Conservation (phyloP, 37 sponge, comb jelly and placozoan species). For the Oscarella lobularis region DNA sequence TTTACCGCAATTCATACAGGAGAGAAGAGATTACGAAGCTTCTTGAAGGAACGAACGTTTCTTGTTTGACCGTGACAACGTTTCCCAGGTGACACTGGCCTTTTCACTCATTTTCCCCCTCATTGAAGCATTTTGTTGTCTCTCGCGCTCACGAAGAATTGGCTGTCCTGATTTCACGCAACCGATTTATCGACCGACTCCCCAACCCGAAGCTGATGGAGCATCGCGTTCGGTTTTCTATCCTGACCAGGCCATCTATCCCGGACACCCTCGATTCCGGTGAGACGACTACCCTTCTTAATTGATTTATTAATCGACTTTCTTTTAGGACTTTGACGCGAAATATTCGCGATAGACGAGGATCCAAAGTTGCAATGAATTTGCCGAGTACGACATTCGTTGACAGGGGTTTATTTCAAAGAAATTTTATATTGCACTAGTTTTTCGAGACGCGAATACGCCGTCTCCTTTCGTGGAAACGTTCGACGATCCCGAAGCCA, state of each 20-base stretch:
- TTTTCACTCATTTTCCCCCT: slow-evolving; percentile 30
- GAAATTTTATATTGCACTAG: slow-evolving; percentile 12
- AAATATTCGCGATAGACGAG: slow-evolving; percentile 83
- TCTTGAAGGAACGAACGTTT: slow-evolving; percentile 12
- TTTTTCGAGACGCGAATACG: slow-evolving; percentile 46
- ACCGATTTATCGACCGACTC: slow-evolving; percentile 57
- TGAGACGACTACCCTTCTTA: slow-evolving; percentile 4
- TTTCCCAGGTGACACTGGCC: slow-evolving; percentile 61
- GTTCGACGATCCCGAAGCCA: slow-evolving; percentile 25
- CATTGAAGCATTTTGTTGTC: slow-evolving; percentile 6
- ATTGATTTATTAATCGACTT: neutral
- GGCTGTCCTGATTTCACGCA: slow-evolving; percentile 76
- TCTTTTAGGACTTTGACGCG: slow-evolving; percentile 46
- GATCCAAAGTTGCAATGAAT: slow-evolving; percentile 69
- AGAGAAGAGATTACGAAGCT: too few species aligned
- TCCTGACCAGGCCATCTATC: slow-evolving; percentile 81
- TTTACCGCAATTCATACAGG: too few species aligned
- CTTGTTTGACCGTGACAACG: slow-evolving; percentile 47
- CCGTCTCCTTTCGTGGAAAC: slow-evolving; percentile 59
- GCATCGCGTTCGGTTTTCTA: slow-evolving; percentile 70
- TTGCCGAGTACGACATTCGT: slow-evolving; percentile 49
- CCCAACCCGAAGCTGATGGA: slow-evolving; percentile 29
- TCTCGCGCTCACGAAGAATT: slow-evolving; percentile 14
- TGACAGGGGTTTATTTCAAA: too few species aligned
- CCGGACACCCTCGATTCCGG: slow-evolving; percentile 70